Base-by-base conservation (phyloP, 2,888 invertebrate genomes). In the Ceraclea dissimilis region DNA sequence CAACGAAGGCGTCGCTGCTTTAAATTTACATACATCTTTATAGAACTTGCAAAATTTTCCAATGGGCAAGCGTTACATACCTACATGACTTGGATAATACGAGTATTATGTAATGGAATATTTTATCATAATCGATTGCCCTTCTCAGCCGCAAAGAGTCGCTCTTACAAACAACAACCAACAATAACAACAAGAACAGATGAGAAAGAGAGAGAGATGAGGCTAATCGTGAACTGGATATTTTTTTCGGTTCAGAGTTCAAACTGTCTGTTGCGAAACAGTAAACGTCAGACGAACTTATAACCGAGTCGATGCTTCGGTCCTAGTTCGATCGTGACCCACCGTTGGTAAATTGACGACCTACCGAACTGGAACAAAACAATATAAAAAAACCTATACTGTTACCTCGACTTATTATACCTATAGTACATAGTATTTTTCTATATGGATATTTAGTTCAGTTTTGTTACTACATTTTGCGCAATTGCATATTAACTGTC, bases 191-290 rank as follows among this genome's bases (percentile, higher is more conserved):
- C 18, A 47, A 47, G 11, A 16, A 16, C 8, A 39, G 10, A 10
- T 26, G n/a, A 16, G 39, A 39, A 39, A 39, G 39, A 39, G 39
- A 31, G 8, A 16, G 16, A 16, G 2, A n/a, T 4, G 16, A 47
- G 19, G 18, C 2, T 4, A 20, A 49, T 54, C 54, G 49, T 54
- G 54, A 54, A 54, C 54, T 34, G 54, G 53, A 54, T 49, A 39
- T 39, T 8, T 54, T 54, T 54, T 43, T 19, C n/a, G 44, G 54
- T 39, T 54, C 54, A 43, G 34, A 43, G 54, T 49, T 54, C 54
- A 54, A 39, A 54, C 49, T 54, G 54, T 49, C 50, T 39, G 54
- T 54, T 54, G 54, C 34, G 54, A 49, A 54, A 54, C 54, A 50
- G 54, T 54, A 54, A 54, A 54, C 54, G 54, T 54, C 54, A 49